phyloP scores from a whole-genome alignment of 2,113 vertebrate species.

The Erythrolamprus reginae region DNA sequence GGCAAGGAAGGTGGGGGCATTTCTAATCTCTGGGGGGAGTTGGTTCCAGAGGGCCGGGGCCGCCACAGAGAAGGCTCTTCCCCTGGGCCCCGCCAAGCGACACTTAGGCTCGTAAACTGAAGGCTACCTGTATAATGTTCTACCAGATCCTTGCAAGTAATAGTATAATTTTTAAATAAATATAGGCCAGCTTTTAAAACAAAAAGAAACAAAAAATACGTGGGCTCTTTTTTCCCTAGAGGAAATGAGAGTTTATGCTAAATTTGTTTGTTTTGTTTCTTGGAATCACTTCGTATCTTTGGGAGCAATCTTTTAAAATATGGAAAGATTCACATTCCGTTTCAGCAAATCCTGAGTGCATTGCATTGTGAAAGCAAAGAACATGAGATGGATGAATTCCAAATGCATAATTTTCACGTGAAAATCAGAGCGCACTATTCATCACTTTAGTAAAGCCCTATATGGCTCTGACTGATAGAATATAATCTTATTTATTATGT shows the following conservation, averaged over 20 bases:
- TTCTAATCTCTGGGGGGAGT: no score
- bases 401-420: not conserved
- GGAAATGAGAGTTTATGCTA: no score
- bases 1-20: no score
- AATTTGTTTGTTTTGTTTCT: not conserved
- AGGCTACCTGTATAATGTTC: not conserved
- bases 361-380: not conserved
- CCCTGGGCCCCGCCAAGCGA: no score
- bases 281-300: not conserved
- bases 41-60: no score
- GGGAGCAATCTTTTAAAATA: not conserved
- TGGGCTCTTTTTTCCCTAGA: not conserved
- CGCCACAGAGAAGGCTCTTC: no score
- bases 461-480: not conserved
- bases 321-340: not conserved
- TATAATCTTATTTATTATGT: not conserved
- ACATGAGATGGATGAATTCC: not conserved
- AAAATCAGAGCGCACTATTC: not conserved
- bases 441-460: not conserved
- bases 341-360: not conserved
- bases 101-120: not conserved
- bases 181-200: not conserved
- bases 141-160: no score
- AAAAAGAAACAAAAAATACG: not conserved
- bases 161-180: not conserved